These are phyloP conservation scores for Napeogenes sylphis DNA, from an alignment of 2,888 invertebrate genomes.

Conservation along the genomic window DNA sequence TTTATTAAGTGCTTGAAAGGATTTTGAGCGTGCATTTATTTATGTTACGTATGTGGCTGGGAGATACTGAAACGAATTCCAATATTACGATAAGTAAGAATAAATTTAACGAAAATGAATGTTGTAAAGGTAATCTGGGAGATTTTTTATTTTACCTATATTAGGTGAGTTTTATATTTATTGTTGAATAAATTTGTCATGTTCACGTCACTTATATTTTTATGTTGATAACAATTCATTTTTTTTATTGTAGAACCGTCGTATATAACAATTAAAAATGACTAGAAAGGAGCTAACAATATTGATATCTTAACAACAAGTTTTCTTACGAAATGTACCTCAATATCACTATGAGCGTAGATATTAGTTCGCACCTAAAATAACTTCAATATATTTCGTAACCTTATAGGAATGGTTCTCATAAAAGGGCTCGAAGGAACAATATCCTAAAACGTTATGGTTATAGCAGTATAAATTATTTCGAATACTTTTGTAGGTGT, in stretches of 20 bases:
- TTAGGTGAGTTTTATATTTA: background rate
- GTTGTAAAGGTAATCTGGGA: background rate
- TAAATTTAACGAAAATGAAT: constrained; percentile 15
- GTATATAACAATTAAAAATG: too few relatives aligned
- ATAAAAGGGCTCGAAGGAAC: constrained; percentile 15
- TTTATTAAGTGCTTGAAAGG: constrained; percentile 36
- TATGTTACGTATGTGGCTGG: constrained; percentile 24
- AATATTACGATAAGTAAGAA: constrained; percentile 21
- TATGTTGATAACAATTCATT: too few relatives aligned
- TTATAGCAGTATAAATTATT: constrained; percentile 10
- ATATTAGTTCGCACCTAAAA: background rate
- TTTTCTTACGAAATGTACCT: background rate
- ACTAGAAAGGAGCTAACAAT: too few relatives aligned
- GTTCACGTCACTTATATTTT: background rate
- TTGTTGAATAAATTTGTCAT: background rate
- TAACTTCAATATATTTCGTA: background rate
- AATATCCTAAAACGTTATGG: constrained; percentile 13
- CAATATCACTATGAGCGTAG: background rate
- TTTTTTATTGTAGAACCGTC: too few relatives aligned
- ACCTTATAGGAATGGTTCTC: constrained; percentile 8
- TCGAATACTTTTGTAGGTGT: background rate
- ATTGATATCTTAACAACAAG: too few relatives aligned
- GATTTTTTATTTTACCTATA: background rate
- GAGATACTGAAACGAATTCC: constrained; percentile 20
- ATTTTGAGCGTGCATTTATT: constrained; percentile 30